Base-by-base conservation (phyloP, 2,888 invertebrate genomes). In the Tetranychus piercei region DNA sequence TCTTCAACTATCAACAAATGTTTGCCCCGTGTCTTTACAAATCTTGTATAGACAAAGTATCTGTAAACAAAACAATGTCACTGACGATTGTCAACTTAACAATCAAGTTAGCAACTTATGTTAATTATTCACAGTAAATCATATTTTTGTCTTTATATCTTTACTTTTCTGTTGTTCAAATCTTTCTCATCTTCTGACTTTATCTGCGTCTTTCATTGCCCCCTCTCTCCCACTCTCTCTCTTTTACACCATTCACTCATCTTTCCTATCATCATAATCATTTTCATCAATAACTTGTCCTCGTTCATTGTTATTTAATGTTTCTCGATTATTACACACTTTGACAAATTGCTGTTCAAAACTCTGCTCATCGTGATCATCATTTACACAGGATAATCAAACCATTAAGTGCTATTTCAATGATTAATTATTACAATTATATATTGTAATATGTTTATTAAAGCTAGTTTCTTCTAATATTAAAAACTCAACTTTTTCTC, bases 161-260 rank as follows among this genome's bases (percentile, higher is more conserved):
- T 34, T 34, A 34, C 34, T 34, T 34, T 34, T 34, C 34, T 34
- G 4, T 34, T 34, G 4, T 34, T 34, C 23, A 34, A 34, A 34
- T 34, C 34, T 34, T n/a, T 23, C 69, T 7, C 23, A 11, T 11
- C n/a, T n/a, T 69, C 69, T 23, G 15, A 34, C 34, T 34, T 34
- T 34, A 0, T 34, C 34, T 34, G 34, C 5, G 34, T 34, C 34
- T 34, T 34, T 34, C 34, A 18, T 23, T 18, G 11, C 45, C 34
- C 43, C 23, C 71, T 44, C 71, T 44, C 44, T 71, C 44, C 8
- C 71, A 8, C 44, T 71, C 44, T 44, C 71, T 44, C 44, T 71
- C 34, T 34, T 5, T 34, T n/a, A 3, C 34, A 34, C 3, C 34
- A 34, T 34, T 34, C 34, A 34, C 34, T 34, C 34, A 34, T 55